A percentile compares a stretch with the other conserved stretches of the same genome.
These are phyloP conservation scores for Turritopsis dohrnii DNA, from an alignment of 30 jellyfish, hydroid and myxozoan species.

Conservation along the genomic window DNA sequence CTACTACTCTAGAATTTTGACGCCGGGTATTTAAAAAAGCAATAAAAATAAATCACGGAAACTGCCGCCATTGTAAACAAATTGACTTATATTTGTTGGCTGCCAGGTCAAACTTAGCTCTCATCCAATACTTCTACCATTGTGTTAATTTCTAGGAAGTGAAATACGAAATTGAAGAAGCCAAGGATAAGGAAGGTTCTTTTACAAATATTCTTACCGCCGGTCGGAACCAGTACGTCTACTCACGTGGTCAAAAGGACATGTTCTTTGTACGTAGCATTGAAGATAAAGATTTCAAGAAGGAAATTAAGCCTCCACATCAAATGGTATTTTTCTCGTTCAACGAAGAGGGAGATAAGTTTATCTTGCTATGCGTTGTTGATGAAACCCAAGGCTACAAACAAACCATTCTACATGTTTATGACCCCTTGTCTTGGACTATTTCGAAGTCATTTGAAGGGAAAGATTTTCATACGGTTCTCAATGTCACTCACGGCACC, in stretches of 20 bases:
- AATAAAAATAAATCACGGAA: no score
- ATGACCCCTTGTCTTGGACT: constrained; percentile 57
- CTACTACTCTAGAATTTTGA: no score
- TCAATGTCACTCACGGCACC: constrained; percentile 21
- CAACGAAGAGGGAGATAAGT: constrained; percentile 33
- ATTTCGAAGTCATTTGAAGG: constrained; percentile 35
- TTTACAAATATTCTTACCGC: constrained; percentile 43
- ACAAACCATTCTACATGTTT: constrained; percentile 39
- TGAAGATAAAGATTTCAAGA: constrained; percentile 32
- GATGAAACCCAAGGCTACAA: constrained; percentile 33
- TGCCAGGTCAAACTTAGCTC: no score
- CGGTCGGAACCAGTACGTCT: constrained; percentile 64
- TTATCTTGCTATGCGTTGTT: constrained; percentile 19
- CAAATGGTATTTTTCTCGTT: constrained; percentile 30
- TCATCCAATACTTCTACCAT: no score
- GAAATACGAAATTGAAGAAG: neutral
- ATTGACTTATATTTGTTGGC: no score
- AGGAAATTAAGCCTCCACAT: constrained; percentile 40
- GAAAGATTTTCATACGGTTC: constrained; percentile 49
- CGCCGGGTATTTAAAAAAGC: no score
- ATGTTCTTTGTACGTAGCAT: constrained; percentile 39
- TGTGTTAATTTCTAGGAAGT: neutral
- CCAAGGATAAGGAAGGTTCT: constrained; percentile 20
- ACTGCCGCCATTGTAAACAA: no score
- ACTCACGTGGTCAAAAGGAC: constrained; percentile 44